Base-by-base conservation (phyloP, 2,888 invertebrate species). In the Parnassius glacialis region DNA sequence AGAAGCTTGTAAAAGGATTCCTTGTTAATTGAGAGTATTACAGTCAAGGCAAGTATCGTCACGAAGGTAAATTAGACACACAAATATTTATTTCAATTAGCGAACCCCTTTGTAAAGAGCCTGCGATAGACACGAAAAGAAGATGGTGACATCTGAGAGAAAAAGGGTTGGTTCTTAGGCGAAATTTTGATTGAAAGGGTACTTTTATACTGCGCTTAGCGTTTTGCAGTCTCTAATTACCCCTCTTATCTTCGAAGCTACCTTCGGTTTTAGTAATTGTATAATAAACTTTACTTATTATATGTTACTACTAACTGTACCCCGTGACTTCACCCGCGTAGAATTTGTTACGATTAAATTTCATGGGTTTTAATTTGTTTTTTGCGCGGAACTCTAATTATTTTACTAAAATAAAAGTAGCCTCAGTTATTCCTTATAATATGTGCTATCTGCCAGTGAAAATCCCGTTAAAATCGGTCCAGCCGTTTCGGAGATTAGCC, bases 1-100 rank as follows among this genome's bases (percentile, higher is more conserved):
- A 34, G 9, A 11, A 41, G 16, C 57, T 12, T 43, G 13, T 44
- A 25, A 20, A 41, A 20, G 60, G 50, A 60, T 55, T 53, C 41
- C 50, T 56, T 56, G 57, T 70, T 74, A 75, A 76, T 76, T 77
- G 73, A 68, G 65, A 68, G 63, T 64, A 52, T 64, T 50, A 64
- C 59, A 62, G 66, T 65, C 65, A 69, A 65, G 70, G 74, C 71
- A 74, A 77, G 79, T 78, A 75, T 74, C 75, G 73, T 72, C 67
- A 70, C 69, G 71, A 80, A 81, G 81, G 80, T 82, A 81, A 86
- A 86, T 85, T 83, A 73, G 78, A 80, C 69, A 73, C 75, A 76
- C 84, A 85, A 88, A 89, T 89, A 89, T 89, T 89, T 88, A 88
- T 86, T 84, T 85, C 86, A 88, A 87, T 88, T 87, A 87, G 76